phyloP scores from a whole-genome alignment of 2,113 vertebrate species.

The Progne subis region DNA sequence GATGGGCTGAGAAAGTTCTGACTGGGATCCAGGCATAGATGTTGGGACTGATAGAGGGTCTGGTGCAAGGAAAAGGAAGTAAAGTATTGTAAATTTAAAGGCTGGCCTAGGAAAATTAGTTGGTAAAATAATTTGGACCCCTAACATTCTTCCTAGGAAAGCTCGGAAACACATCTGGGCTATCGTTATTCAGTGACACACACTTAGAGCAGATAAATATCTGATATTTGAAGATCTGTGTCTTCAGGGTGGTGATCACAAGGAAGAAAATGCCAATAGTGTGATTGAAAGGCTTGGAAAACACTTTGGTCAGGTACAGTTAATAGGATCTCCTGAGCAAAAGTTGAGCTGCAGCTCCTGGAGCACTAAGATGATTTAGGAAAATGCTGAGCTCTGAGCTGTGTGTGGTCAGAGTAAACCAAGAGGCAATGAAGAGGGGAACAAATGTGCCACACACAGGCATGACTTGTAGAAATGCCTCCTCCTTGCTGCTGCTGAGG shows the following conservation, averaged over 20 bases:
- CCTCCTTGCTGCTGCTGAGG: too few species aligned
- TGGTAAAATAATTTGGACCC: neutral
- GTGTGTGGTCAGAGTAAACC: neutral
- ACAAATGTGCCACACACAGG: accelerated
- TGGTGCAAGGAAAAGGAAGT: neutral
- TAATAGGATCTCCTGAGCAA: neutral
- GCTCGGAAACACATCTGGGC: neutral
- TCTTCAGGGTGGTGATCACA: neutral
- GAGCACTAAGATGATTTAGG: neutral
- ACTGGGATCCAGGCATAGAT: neutral
- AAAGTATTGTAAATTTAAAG: neutral
- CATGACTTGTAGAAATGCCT: too few species aligned
- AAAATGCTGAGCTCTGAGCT: neutral
- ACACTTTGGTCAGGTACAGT: neutral
- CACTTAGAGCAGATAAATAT: neutral
- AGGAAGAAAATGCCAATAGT: neutral
- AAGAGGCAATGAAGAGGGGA: neutral
- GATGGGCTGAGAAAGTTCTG: neutral
- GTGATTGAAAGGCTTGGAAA: neutral
- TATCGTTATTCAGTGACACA: neutral
- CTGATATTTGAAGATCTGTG: neutral
- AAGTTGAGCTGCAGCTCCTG: neutral
- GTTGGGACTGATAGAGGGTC: neutral
- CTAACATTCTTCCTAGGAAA: neutral
- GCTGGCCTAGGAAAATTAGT: neutral